Conservation (phyloP, 2,797 vertebrate genomes). For the Megalops cyprinoides region DNA sequence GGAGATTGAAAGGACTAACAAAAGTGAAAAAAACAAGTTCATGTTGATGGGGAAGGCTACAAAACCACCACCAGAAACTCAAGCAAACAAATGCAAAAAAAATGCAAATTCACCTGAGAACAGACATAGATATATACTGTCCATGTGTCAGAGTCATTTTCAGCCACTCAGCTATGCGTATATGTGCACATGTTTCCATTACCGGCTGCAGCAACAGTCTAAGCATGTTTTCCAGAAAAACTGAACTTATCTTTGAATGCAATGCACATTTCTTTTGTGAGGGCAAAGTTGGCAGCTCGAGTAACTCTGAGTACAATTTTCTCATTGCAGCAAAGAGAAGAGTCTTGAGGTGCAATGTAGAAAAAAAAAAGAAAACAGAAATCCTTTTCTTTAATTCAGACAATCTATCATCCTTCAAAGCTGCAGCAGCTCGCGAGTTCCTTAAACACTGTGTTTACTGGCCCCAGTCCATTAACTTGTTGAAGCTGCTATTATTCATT, state of each 20-base stretch:
- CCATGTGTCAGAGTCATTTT: too few relatives aligned
- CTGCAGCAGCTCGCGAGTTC: constrained; percentile 57
- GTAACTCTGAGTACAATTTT: constrained; percentile 66
- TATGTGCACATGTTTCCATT: constrained; percentile 25
- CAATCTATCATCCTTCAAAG: constrained; percentile 59
- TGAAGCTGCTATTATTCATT: constrained; percentile 67
- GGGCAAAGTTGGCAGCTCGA: constrained; percentile 71
- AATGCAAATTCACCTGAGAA: too few relatives aligned
- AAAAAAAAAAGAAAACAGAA: constrained; percentile 37
- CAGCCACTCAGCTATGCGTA: too few relatives aligned
- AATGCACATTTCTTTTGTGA: constrained; percentile 43
- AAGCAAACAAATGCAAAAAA: too few relatives aligned
- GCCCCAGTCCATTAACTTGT: constrained; percentile 63
- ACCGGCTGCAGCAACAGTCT: constrained; percentile 35
- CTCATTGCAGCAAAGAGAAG: constrained; percentile 67
- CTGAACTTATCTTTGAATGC: constrained; percentile 46
- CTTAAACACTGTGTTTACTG: constrained; percentile 68
- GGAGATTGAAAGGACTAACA: too few relatives aligned
- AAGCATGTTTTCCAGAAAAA: constrained; percentile 45
- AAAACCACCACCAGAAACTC: too few relatives aligned
- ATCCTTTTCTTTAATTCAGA: constrained; percentile 57
- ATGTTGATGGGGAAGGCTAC: too few relatives aligned
- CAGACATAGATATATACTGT: too few relatives aligned
- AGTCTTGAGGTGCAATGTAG: constrained; percentile 33
- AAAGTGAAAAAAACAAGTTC: too few relatives aligned